Conservation (phyloP, 2,113 vertebrate genomes). For the Eolophus roseicapilla region DNA sequence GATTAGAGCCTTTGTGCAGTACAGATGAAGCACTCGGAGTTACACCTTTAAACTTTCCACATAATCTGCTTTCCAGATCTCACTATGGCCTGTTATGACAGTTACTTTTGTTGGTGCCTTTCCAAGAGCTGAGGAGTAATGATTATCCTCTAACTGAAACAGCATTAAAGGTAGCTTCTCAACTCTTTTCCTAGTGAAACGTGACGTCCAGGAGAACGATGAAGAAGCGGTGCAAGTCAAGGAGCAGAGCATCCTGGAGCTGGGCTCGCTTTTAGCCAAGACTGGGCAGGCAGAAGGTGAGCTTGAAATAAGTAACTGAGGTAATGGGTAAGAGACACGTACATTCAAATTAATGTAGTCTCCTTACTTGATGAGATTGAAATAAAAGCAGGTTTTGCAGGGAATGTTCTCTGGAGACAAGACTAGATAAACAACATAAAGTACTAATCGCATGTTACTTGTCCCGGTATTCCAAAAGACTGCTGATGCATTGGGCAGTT, state of each 20-base stretch:
- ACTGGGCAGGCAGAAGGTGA: conserved; percentile 97
- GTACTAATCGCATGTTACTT: neutral
- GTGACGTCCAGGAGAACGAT: conserved; percentile 95
- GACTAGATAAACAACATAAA: neutral
- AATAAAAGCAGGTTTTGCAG: neutral
- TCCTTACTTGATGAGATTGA: neutral
- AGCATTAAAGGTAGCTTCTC: neutral
- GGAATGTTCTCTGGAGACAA: neutral
- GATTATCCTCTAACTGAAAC: neutral
- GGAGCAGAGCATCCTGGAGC: conserved; percentile 98
- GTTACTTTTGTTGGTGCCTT: neutral
- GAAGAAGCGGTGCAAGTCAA: conserved; percentile 97
- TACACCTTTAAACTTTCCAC: neutral
- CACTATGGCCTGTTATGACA: neutral
- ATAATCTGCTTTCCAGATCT: neutral
- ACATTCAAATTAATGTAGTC: accelerated
- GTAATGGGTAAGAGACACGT: neutral
- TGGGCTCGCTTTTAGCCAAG: conserved; percentile 93
- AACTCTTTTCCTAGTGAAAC: conserved; percentile 82
- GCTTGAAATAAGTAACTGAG: neutral
- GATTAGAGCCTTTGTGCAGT: neutral
- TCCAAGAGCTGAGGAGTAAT: neutral
- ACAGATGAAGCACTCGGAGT: accelerated
- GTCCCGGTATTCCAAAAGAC: neutral
- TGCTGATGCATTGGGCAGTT: neutral